A percentile compares a stretch with the other conserved stretches of the same genome.
phyloP scores from a whole-genome alignment of 2,888 invertebrate species.

The Tiliacea aurago region DNA sequence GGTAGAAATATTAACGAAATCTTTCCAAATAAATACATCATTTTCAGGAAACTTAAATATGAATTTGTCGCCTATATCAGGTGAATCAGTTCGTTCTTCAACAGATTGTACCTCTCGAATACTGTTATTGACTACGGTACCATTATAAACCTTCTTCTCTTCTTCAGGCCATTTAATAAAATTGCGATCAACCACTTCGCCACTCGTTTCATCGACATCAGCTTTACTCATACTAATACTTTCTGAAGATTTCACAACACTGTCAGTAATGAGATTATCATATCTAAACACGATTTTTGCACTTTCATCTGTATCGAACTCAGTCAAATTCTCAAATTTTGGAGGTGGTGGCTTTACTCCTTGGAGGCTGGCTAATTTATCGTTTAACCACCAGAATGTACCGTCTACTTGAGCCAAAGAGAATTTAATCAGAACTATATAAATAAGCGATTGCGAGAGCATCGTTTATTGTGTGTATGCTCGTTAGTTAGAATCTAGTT shows the following conservation, averaged over 20 bases:
- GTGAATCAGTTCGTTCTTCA: constrained; percentile 41
- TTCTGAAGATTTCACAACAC: constrained; percentile 28
- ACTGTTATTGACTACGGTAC: constrained; percentile 10
- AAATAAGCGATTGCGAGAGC: constrained; percentile 69
- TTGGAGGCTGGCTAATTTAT: constrained; percentile 75
- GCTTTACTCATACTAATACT: constrained; percentile 27
- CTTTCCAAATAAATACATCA: constrained; percentile 48
- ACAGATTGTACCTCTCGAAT: constrained; percentile 21
- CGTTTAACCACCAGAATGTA: constrained; percentile 86
- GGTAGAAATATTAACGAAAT: constrained; percentile 27
- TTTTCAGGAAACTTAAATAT: constrained; percentile 74
- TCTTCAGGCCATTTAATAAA: constrained; percentile 54
- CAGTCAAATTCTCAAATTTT: constrained; percentile 77
- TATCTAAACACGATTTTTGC: constrained; percentile 81
- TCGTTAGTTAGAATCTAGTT: constrained; percentile 68
- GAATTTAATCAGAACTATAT: constrained; percentile 68
- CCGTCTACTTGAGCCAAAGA: constrained; percentile 80
- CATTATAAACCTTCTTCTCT: constrained; percentile 21
- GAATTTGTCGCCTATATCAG: constrained; percentile 68
- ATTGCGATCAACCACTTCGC: constrained; percentile 15
- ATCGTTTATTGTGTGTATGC: constrained; percentile 69
- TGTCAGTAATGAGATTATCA: constrained; percentile 59
- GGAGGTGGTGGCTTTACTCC: constrained; percentile 73
- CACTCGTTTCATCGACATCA: constrained; percentile 4
- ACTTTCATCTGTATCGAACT: constrained; percentile 83